Conservation (phyloP, 2,113 vertebrate genomes). For the Myxocyprinus asiaticus region DNA sequence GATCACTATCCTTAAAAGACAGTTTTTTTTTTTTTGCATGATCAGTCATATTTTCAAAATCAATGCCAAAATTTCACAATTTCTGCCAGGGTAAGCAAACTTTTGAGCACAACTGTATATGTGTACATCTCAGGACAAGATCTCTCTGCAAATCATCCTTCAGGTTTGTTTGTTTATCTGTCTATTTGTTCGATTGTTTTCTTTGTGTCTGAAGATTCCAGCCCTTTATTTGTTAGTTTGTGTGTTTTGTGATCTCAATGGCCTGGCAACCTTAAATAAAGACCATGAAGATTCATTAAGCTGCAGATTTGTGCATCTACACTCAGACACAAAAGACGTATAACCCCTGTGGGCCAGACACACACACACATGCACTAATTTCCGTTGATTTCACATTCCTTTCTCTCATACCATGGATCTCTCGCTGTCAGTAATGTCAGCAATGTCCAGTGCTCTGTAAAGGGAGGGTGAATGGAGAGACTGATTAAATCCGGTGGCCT, state of each 20-base stretch:
- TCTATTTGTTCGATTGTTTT: conserved; percentile 4
- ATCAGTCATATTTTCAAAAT: too few species aligned
- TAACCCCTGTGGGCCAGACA: background rate
- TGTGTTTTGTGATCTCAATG: background rate
- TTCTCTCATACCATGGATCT: conserved; percentile 13
- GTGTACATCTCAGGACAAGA: conserved; percentile 1
- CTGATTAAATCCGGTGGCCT: too few species aligned
- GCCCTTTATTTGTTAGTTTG: background rate
- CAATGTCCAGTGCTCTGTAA: conserved; percentile 4
- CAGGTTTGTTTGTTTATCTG: background rate
- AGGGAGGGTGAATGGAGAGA: background rate
- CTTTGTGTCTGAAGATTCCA: background rate
- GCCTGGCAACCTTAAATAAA: background rate
- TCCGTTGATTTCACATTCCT: conserved; percentile 21
- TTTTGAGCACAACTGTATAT: too few species aligned
- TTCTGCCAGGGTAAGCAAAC: too few species aligned
- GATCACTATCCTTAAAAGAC: too few species aligned
- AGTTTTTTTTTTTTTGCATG: too few species aligned
- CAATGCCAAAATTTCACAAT: too few species aligned
- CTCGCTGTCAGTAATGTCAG: conserved; percentile 17
- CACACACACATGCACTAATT: conserved; percentile 2
- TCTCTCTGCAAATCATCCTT: background rate
- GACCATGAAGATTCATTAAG: background rate
- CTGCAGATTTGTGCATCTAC: background rate
- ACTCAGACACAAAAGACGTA: conserved; percentile 24